Conservation (phyloP, 2,888 invertebrate species). For the Tubulanus polymorphus region DNA sequence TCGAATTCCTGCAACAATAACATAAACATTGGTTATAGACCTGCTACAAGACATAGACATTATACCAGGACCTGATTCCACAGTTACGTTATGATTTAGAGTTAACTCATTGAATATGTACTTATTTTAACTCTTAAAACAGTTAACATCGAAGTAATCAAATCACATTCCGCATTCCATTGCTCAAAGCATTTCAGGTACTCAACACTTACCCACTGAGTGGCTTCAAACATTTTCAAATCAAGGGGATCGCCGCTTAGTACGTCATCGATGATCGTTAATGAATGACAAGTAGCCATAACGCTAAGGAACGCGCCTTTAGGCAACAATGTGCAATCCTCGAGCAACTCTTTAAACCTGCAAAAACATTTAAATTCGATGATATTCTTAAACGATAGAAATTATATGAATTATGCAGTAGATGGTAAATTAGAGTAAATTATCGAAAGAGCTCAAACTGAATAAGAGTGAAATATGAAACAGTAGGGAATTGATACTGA, state of each 20-base stretch:
- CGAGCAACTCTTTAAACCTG: conserved; percentile 32
- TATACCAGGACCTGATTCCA: not conserved
- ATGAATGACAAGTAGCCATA: conserved; percentile 57
- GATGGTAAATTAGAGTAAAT: too few relatives aligned
- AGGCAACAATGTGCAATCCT: conserved; percentile 24
- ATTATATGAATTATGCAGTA: too few relatives aligned
- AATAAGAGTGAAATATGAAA: too few relatives aligned
- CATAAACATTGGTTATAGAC: too few relatives aligned
- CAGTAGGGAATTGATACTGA: too few relatives aligned
- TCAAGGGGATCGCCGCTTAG: conserved; percentile 56
- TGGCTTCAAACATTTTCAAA: conserved; percentile 55
- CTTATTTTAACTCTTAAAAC: too few relatives aligned
- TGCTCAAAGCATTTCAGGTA: not conserved
- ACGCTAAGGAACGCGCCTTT: conserved; percentile 36
- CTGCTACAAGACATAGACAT: too few relatives aligned
- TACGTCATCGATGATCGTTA: conserved; percentile 52
- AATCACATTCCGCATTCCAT: too few relatives aligned
- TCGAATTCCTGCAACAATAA: conserved; percentile 34
- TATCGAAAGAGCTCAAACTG: too few relatives aligned
- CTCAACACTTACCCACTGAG: conserved; percentile 48
- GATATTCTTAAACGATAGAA: not conserved
- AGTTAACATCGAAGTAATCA: too few relatives aligned
- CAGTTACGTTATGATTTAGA: not conserved
- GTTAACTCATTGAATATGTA: too few relatives aligned
- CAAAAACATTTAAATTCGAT: not conserved